A percentile compares a stretch with the other conserved stretches of the same genome.
Evolutionary conservation across 1,140 invertebrate species (phyloP).

Genomic region (Drosophila pandora): DNA sequence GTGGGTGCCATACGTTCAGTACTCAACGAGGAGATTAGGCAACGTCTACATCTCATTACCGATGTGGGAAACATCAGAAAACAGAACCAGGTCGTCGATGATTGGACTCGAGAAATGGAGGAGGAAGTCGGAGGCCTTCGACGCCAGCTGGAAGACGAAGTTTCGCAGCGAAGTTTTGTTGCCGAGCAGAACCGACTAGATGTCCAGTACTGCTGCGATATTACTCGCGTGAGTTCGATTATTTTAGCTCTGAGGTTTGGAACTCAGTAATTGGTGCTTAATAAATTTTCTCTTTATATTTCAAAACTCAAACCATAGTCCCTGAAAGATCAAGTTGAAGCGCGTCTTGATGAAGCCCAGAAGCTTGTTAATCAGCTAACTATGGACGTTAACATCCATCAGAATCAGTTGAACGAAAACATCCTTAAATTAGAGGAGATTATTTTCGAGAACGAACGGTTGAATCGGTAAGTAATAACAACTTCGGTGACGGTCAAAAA

Average conservation of each 20-base stretch:
- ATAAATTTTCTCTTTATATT: neutral
- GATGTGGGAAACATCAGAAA: constrained; percentile 81
- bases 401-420: constrained; percentile 77
- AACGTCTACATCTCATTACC: constrained; percentile 77
- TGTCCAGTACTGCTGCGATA: constrained; percentile 65
- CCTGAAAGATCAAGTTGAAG: constrained; percentile 65
- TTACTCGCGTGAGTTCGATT: constrained; percentile 56
- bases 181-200: constrained; percentile 68
- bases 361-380: constrained; percentile 73
- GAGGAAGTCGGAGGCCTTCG: constrained; percentile 55
- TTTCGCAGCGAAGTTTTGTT: constrained; percentile 45
- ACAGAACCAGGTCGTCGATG: constrained; percentile 80
- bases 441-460: constrained; percentile 69
- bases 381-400: constrained; percentile 63
- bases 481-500: too few species aligned
- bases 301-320: constrained; percentile 25
- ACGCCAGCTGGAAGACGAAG: constrained; percentile 65
- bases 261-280: too few species aligned
- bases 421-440: constrained; percentile 76
- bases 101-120: constrained; percentile 76
- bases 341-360: constrained; percentile 58
- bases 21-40: constrained; percentile 80
- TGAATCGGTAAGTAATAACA: constrained; percentile 48
- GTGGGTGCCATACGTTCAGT: constrained; percentile 72
- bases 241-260: neutral